A percentile compares a stretch with the other conserved stretches of the same genome.
phyloP scores from a whole-genome alignment of 2,888 invertebrate genomes.

The Lasius platythorax region DNA sequence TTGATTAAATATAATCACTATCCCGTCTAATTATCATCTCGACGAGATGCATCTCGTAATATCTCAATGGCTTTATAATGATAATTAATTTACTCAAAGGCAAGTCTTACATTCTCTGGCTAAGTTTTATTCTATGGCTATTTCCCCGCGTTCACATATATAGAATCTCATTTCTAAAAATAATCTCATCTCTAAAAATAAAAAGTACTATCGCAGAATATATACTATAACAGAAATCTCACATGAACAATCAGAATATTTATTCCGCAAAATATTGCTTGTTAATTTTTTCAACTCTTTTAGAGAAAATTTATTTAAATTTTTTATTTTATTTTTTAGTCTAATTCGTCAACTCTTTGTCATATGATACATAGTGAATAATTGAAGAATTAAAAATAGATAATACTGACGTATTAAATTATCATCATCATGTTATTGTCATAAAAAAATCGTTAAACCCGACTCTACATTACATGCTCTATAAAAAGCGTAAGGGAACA shows the following conservation, averaged over 20 bases:
- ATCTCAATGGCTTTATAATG: not conserved
- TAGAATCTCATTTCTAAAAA: conserved; percentile 2
- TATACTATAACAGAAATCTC: not conserved
- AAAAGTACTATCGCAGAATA: not conserved
- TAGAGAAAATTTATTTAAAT: not conserved
- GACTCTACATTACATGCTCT: not conserved
- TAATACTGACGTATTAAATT: conserved; percentile 1
- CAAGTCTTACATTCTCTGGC: not conserved
- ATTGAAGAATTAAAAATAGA: not conserved
- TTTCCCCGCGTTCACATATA: not conserved
- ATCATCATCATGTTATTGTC: not conserved
- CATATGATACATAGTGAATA: not conserved
- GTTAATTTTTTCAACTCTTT: not conserved
- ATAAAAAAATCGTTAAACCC: conserved; percentile 18
- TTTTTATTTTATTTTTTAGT: not conserved
- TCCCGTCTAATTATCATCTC: not conserved
- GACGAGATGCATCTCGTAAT: not conserved
- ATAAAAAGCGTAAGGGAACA: conserved; percentile 12
- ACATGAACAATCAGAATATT: not conserved
- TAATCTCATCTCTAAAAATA: not conserved
- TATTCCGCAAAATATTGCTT: not conserved
- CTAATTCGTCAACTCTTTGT: not conserved
- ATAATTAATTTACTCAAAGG: not conserved
- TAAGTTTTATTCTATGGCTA: too few species aligned
- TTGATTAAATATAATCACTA: not conserved